Evolutionary conservation across 2,888 invertebrate genomes (phyloP), one percentile per base, ranked within the genome.

Genomic region (Amphiduros pacificus): DNA sequence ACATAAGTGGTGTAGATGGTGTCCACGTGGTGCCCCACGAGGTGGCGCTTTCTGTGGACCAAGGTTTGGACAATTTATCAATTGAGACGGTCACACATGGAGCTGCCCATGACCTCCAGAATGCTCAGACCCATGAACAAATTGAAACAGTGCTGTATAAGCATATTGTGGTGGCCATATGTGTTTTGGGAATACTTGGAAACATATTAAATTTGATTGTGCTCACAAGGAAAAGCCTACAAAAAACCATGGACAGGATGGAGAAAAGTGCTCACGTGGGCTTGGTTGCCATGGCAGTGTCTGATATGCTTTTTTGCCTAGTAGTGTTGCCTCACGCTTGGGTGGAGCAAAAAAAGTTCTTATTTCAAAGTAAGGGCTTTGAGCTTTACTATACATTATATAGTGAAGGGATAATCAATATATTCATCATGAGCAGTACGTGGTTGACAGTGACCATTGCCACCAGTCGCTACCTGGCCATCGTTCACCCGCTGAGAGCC

Each of bases 91-190:
- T n/a, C n/a, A n/a, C n/a, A n/a, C n/a, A n/a, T n/a, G n/a, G n/a
- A n/a, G n/a, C 44, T 5, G 20, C 44, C 6, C 5, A 6, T 5
- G n/a, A 5, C 6, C n/a, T 17, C 4, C 20, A 5, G 20, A 44
- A 5, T 17, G 44, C 5, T 6, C 6, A 48, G 49, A 48, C 26
- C n/a, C 48, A 44, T 22, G 48, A 56, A 48, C 48, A 44, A 24
- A 27, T 56, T 9, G 56, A 56, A 31, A 20, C 41, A 9, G 22
- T 59, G 1, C 36, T 64, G 26, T 53, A 53, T 17, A 56, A 40
- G 17, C 50, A 60, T 41, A 55, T 67, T 36, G 85, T 89, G 48
- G 79, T 90, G 69, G 90, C 90, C 62, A 85, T 91, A 73, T 67
- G 63, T 44, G 72, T 67, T 1, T 73, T 79, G 58, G 78, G 79